These are phyloP conservation scores for Lasiommata megera DNA, from an alignment of 2,888 invertebrate genomes.

Conservation along the genomic window DNA sequence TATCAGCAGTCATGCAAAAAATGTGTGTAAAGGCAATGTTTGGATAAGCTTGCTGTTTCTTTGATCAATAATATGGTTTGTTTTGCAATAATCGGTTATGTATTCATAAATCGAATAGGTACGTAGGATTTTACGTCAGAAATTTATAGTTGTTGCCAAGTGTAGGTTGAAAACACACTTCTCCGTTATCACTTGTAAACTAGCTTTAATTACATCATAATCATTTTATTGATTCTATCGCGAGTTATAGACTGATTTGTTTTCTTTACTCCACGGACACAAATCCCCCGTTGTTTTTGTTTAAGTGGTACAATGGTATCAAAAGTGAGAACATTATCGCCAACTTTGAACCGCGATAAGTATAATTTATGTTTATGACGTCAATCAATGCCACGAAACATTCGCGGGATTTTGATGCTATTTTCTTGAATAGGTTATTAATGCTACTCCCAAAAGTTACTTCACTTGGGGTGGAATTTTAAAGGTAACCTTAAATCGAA, in stretches of 20 bases:
- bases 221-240: background rate
- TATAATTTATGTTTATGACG: slow-evolving; percentile 19
- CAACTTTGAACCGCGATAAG: slow-evolving; percentile 36
- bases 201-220: background rate
- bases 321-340: slow-evolving; percentile 30
- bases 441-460: too few relatives aligned
- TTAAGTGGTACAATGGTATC: slow-evolving; percentile 30
- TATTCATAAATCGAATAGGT: too few relatives aligned
- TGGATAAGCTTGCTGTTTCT: too few relatives aligned
- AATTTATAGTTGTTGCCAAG: slow-evolving; percentile 2
- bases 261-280: background rate
- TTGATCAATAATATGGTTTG: too few relatives aligned
- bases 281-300: slow-evolving; percentile 24
- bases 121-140: background rate
- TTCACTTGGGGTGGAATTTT: too few relatives aligned
- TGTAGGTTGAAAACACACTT: background rate
- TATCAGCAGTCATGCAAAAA: too few relatives aligned
- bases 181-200: background rate
- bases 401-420: slow-evolving; percentile 20
- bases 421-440: background rate
- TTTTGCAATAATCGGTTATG: too few relatives aligned
- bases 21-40: too few relatives aligned
- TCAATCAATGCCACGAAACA: slow-evolving; percentile 11
- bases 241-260: background rate
- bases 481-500: too few relatives aligned